Evolutionary conservation across 2,888 invertebrate genomes (phyloP).

Genomic region (Lasioglossum marginatum): DNA sequence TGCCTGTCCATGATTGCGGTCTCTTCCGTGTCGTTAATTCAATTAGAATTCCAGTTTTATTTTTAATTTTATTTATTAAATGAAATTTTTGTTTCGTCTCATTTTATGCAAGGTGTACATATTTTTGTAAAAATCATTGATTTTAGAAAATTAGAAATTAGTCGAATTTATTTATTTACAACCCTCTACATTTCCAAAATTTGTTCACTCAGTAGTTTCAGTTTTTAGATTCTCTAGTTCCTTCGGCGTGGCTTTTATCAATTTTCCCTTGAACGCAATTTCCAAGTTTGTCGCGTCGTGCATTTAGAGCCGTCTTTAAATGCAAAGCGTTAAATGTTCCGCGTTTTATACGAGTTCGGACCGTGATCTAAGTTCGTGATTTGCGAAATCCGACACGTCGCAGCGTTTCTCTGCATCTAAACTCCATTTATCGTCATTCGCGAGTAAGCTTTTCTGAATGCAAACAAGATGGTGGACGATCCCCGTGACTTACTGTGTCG

Average conservation of each 20-base stretch:
- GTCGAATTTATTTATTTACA: background rate
- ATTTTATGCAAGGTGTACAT: no score
- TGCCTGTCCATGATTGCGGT: background rate
- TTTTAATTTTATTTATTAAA: no score
- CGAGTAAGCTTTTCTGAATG: slow-evolving; percentile 45
- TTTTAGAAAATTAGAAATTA: background rate
- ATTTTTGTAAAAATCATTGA: background rate
- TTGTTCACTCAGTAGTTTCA: no score
- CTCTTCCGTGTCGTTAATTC: background rate
- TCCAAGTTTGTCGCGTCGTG: background rate
- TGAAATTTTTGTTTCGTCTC: no score
- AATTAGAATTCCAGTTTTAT: background rate
- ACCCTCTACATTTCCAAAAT: no score
- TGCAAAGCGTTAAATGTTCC: background rate
- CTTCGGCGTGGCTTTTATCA: background rate
- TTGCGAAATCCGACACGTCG: slow-evolving; percentile 4
- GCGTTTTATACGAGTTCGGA: background rate
- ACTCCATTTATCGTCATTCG: slow-evolving; percentile 57
- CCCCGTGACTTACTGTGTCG: slow-evolving; percentile 57
- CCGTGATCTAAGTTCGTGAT: background rate
- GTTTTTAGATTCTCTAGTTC: background rate
- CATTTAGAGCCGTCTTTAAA: background rate
- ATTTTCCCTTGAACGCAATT: background rate
- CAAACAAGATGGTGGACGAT: slow-evolving; percentile 54
- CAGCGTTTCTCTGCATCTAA: slow-evolving; percentile 33